These are phyloP conservation scores for Enteromius argenteus DNA, from an alignment of 2,797 vertebrate genomes.

Conservation along the genomic window DNA sequence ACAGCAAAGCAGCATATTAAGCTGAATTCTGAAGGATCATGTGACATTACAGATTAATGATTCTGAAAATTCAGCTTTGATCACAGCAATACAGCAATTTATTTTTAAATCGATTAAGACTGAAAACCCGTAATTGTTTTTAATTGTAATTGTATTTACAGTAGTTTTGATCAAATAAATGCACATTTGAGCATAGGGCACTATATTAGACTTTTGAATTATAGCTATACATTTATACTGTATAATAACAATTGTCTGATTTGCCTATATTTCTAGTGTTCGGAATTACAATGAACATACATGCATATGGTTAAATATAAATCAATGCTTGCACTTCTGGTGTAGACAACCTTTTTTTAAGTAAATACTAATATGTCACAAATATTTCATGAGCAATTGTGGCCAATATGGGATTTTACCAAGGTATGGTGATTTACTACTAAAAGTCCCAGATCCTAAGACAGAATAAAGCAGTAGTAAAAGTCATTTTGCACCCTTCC, in stretches of 20 bases:
- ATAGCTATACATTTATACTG: neutral
- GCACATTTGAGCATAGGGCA: neutral
- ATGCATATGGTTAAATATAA: neutral
- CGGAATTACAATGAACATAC: neutral
- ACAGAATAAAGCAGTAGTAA: conserved; percentile 8
- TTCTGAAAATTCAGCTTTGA: too few relatives aligned
- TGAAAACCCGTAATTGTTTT: neutral
- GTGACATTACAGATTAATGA: too few relatives aligned
- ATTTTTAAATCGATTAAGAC: neutral
- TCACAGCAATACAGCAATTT: neutral
- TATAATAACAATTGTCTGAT: neutral
- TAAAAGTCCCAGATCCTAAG: neutral
- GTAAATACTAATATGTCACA: neutral
- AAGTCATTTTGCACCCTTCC: neutral
- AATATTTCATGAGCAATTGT: conserved; percentile 23
- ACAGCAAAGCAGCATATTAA: neutral
- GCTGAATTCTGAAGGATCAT: neutral
- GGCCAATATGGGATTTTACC: conserved; percentile 11
- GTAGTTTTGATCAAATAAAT: neutral
- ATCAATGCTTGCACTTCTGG: neutral
- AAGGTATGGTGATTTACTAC: neutral
- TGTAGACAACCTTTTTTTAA: neutral
- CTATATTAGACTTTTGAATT: neutral
- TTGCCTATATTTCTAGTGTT: neutral
- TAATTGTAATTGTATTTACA: too few relatives aligned